Evolutionary conservation across 1,140 invertebrate species (phyloP), one percentile per base, ranked within the genome.

Genomic region (Bursaphelenchus mucronatus): DNA sequence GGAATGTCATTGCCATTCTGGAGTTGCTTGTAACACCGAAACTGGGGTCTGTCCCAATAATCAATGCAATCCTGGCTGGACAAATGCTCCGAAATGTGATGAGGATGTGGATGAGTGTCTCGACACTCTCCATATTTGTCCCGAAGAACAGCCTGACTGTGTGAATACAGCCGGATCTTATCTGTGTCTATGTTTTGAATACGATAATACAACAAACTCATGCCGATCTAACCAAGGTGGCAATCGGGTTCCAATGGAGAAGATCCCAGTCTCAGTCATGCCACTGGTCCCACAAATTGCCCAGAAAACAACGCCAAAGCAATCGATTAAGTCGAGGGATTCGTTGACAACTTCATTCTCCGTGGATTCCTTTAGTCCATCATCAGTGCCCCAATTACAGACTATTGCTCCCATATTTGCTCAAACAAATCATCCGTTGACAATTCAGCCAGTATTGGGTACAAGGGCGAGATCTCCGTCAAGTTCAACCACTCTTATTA

Each of bases 151-250:
- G 54, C 73, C 73, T 4, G 73, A 76, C 43, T 77, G 73, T 51
- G 65, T 77, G 21, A 75, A 75, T 46, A 75, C 73, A 15, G 70
- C 73, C 10, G 73, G 73, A 15, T 71, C 73, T 17, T 77, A 75
- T 43, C 63, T 75, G 0, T 75, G 73, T 52, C 53, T 76, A n/a
- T 75, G 73, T 53, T 59, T 77, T 47, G 73, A 75, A 46, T 75
- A 76, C 45, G 68, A 75, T 40, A 75, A 75, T 40, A 11, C 47
- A 40, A 75, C 73, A 4, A 72, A 76, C 41, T 49, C 57, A 19
- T 75, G 73, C 69, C 56, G 51, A 17, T 59, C 66, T 69, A 40
- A 67, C 8, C 9, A 0, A 21, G 0, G 41, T 61, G 15, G 11
- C 5, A 41, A 21, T 70, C 21, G 30, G 19, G 13, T 15, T 15